Base-by-base conservation (phyloP, 64 coral and sea anemone species). In the Montipora capricornis region DNA sequence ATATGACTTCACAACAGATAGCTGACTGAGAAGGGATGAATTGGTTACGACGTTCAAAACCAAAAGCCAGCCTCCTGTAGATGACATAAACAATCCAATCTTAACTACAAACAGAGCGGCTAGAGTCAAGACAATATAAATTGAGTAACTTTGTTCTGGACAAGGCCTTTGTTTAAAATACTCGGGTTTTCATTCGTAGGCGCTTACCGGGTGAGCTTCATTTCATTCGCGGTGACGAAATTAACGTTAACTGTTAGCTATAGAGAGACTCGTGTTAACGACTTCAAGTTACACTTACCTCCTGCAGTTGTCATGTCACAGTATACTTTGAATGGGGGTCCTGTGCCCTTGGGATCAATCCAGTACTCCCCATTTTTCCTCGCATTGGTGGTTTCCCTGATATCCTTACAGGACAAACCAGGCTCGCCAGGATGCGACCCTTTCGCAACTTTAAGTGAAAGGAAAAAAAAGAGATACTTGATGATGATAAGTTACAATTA, bases 301-400 rank as follows among this genome's bases (percentile, higher is more conserved):
- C 73, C 73, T 1, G 79, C 82, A 44, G 73, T 87, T 20, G 81
- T 87, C 91, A 92, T 87, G 26, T 93, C 91, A 76, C 91, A 93
- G 60, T 87, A 93, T 7, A 79, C 91, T 44, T 11, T 83, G 8
- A 93, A 78, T 16, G 82, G 53, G 11, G 7, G 68, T 58, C 91
- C 91, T 11, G 4, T 20, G 17, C 49, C 62, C 37, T 76, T 82
- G 50, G 82, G 91, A 74, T 93, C 82, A 45, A 93, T 93, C 73
- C 75, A 93, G 20, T 93, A 78, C 19, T 75, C 71, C 5, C 91
- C 82, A 44, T 87, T 50, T 1, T 6, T 22, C 5, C 10, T 16
- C 52, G 78, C 67, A 8, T 4, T 16, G n/a, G 2, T 79, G 73
- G 17, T 52, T 0, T 82, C 12, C 17, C 44, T 12, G 20, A 83